These are phyloP conservation scores for Rhodinocichla rosea DNA, from an alignment of 2,113 vertebrate species.

Conservation along the genomic window DNA sequence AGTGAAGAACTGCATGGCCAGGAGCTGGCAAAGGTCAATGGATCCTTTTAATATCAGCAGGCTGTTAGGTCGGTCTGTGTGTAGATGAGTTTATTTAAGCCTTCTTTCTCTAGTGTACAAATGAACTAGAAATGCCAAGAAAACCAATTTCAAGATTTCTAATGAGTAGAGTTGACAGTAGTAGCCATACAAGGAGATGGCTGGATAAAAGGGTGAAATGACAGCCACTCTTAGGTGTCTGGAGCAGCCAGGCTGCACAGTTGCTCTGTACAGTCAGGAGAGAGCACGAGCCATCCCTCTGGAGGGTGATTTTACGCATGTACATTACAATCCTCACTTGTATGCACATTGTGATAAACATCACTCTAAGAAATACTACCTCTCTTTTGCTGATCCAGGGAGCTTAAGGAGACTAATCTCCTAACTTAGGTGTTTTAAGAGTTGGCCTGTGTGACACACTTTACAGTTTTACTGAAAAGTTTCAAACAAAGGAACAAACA, in stretches of 20 bases:
- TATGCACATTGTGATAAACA: neutral
- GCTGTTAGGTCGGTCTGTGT: neutral
- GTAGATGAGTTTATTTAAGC: neutral
- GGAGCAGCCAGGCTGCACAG: neutral
- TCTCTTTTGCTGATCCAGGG: neutral
- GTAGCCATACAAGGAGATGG: neutral
- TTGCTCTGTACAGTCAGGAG: rapidly evolving
- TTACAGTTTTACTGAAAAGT: neutral
- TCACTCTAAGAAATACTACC: neutral
- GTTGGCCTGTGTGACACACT: neutral
- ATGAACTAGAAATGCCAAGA: neutral
- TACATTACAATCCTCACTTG: neutral
- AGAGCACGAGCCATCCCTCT: rapidly evolving
- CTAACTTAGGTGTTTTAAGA: neutral
- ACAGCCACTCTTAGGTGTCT: neutral
- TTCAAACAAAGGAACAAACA: neutral
- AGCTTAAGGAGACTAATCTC: neutral
- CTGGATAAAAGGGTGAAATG: neutral
- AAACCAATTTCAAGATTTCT: neutral
- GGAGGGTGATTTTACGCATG: neutral
- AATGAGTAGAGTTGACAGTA: neutral
- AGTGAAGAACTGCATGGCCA: neutral
- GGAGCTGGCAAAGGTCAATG: neutral
- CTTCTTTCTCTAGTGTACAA: neutral
- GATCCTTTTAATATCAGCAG: neutral